phyloP scores from a whole-genome alignment of 2,797 vertebrate genomes.

The Buceros bicornis region DNA sequence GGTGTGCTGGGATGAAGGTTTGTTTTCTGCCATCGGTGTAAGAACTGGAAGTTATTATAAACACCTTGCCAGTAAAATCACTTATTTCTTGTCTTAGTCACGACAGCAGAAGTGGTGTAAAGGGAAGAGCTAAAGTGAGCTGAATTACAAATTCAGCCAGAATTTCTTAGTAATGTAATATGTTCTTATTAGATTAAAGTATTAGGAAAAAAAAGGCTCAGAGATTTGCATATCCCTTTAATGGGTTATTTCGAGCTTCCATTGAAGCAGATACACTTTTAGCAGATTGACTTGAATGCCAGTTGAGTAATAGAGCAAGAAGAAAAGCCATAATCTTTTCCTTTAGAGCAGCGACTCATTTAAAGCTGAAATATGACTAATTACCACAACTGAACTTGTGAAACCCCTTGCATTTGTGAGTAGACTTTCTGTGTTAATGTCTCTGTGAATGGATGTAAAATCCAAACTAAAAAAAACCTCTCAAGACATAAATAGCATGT shows the following conservation, averaged over 20 bases:
- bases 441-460: slow-evolving; percentile 10
- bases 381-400: slow-evolving; percentile 31
- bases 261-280: slow-evolving; percentile 44
- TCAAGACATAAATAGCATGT: background rate
- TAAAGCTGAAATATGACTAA: slow-evolving; percentile 52
- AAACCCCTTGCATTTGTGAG: slow-evolving; percentile 40
- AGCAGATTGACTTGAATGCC: slow-evolving; percentile 58
- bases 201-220: background rate
- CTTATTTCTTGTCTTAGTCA: background rate
- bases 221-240: slow-evolving; percentile 48
- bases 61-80: background rate
- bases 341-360: slow-evolving; percentile 3
- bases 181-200: slow-evolving; percentile 48
- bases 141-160: background rate
- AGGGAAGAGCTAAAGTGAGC: background rate
- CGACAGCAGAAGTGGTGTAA: background rate
- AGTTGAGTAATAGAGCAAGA: slow-evolving; percentile 43
- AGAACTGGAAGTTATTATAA: background rate
- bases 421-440: background rate
- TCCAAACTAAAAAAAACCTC: background rate
- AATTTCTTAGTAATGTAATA: slow-evolving; percentile 11
- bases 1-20: background rate
- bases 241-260: slow-evolving; percentile 48
- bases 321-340: slow-evolving; percentile 47
- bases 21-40: background rate